These are phyloP conservation scores for Tanypteryx hageni DNA, from an alignment of 2,888 invertebrate genomes.

Conservation along the genomic window DNA sequence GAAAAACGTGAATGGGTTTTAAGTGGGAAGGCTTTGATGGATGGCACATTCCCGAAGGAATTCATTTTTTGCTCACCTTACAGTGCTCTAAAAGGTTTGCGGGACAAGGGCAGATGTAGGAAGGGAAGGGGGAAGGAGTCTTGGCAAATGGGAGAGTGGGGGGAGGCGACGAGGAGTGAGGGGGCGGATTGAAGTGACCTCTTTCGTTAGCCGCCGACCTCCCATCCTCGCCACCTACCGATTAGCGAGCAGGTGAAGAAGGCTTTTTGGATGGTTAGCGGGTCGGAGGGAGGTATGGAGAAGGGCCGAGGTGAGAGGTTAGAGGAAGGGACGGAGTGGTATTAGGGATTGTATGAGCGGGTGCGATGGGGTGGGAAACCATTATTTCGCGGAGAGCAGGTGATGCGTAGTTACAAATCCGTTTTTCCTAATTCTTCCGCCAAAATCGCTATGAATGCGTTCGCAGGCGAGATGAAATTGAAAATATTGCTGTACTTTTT, in stretches of 20 bases:
- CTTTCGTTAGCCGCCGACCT: not conserved
- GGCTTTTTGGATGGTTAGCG: not conserved
- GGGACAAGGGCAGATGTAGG: not conserved
- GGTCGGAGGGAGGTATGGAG: not conserved
- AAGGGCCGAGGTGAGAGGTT: not conserved
- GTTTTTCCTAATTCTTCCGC: no score
- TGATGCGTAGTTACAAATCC: not conserved
- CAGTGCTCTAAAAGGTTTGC: slow-evolving; percentile 23
- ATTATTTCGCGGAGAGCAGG: not conserved
- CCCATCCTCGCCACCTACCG: not conserved
- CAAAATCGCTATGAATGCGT: no score
- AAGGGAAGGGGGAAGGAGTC: not conserved
- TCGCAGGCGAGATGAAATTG: no score
- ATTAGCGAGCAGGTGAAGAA: slow-evolving; percentile 22
- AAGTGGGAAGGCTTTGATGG: slow-evolving; percentile 17
- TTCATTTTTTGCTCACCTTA: not conserved
- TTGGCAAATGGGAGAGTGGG: not conserved
- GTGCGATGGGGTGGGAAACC: not conserved
- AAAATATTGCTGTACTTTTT: no score
- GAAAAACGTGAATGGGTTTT: slow-evolving; percentile 5
- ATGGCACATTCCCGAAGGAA: not conserved
- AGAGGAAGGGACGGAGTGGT: not conserved
- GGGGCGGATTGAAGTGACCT: slow-evolving; percentile 20
- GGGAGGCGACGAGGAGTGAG: not conserved
- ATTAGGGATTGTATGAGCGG: no score